Evolutionary conservation across 2,888 invertebrate species (phyloP).

Genomic region (Cyclophora albipunctata): DNA sequence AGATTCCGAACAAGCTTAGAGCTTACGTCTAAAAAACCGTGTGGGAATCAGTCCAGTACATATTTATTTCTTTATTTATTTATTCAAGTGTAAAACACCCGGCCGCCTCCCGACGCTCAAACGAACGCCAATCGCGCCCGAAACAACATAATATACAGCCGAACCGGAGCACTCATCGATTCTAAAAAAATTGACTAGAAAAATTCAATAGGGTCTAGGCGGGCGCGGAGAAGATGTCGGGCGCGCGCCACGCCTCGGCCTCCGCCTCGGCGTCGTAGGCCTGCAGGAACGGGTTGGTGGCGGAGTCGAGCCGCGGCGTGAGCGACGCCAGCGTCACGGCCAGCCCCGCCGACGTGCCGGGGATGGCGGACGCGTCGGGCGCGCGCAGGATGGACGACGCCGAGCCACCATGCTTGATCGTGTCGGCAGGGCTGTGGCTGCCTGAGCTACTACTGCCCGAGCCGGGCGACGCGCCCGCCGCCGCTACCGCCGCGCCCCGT

Average conservation of each 20-base stretch:
- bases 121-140: conserved; percentile 64
- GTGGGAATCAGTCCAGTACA: too few species aligned
- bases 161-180: conserved; percentile 69
- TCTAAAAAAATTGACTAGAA: conserved; percentile 74
- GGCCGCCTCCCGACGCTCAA: conserved; percentile 16
- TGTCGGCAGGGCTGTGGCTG: conserved; percentile 86
- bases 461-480: conserved; percentile 81
- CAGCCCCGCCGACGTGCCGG: conserved; percentile 77
- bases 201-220: conserved; percentile 70
- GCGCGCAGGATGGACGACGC: conserved; percentile 64
- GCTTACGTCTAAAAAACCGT: too few species aligned
- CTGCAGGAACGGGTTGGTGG: conserved; percentile 78
- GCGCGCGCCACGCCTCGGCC: conserved; percentile 66
- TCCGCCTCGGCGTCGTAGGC: conserved; percentile 70
- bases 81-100: background rate
- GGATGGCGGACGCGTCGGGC: conserved; percentile 62
- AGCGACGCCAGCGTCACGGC: conserved; percentile 76
- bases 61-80: too few species aligned
- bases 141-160: conserved; percentile 67
- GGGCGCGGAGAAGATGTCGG: conserved; percentile 70
- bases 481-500: conserved; percentile 74
- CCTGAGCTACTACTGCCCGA: conserved; percentile 91
- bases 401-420: conserved; percentile 78
- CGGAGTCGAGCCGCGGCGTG: conserved; percentile 59
- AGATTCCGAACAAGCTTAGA: too few species aligned